A percentile compares a stretch with the other conserved stretches of the same genome.
These are phyloP conservation scores for Lasioglossum figueresi DNA, from an alignment of 2,888 invertebrate species.

Conservation along the genomic window DNA sequence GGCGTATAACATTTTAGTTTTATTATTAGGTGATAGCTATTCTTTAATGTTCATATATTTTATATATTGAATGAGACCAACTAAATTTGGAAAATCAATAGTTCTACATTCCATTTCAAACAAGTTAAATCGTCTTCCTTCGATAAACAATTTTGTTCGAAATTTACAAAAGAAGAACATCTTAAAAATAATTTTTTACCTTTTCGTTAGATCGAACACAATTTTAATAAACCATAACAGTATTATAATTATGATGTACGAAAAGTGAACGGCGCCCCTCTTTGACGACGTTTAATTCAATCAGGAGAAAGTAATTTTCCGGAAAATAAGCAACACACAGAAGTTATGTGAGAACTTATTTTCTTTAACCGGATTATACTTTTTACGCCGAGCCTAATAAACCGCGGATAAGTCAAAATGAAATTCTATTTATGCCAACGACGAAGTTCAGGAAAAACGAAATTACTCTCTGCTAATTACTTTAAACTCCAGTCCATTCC, in stretches of 20 bases:
- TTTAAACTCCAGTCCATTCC: conserved; percentile 18
- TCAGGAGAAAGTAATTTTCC: neutral
- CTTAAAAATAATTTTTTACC: too few species aligned
- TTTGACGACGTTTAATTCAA: neutral
- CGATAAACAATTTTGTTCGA: too few species aligned
- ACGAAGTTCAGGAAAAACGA: conserved; percentile 27
- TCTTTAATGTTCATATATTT: too few species aligned
- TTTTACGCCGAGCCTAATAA: conserved; percentile 29
- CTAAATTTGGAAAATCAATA: too few species aligned
- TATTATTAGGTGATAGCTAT: too few species aligned
- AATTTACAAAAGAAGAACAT: too few species aligned
- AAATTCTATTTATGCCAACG: conserved; percentile 39
- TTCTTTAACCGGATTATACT: conserved; percentile 27
- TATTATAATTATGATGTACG: neutral
- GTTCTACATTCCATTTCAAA: too few species aligned
- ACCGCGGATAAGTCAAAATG: conserved; percentile 49
- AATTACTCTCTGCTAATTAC: conserved; percentile 49
- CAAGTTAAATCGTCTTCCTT: too few species aligned
- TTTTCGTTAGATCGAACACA: too few species aligned
- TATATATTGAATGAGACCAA: too few species aligned
- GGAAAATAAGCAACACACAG: conserved; percentile 22
- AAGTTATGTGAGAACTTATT: neutral
- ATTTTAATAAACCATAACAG: neutral
- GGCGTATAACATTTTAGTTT: too few species aligned
- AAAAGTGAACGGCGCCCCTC: neutral